These are phyloP conservation scores for Bubalus kerabau DNA, from an alignment of 2,113 vertebrate species.

Conservation along the genomic window DNA sequence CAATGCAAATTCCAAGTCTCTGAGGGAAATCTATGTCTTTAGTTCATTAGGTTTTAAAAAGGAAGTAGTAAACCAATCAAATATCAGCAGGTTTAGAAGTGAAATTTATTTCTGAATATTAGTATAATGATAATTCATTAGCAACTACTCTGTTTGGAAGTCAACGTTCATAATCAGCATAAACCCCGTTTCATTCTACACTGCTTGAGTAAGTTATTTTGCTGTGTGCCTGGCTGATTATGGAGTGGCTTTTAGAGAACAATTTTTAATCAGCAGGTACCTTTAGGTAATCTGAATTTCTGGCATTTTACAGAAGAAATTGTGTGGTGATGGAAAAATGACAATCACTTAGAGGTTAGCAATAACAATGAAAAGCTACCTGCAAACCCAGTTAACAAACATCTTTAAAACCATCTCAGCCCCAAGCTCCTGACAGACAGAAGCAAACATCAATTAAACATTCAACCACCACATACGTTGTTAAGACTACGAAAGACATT, in stretches of 20 bases:
- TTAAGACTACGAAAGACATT: background rate
- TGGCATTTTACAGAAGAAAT: background rate
- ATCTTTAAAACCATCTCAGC: background rate
- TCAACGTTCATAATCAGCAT: background rate
- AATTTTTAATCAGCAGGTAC: constrained; percentile 13
- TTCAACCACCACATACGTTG: background rate
- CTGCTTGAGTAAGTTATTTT: background rate
- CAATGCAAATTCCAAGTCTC: background rate
- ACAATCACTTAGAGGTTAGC: background rate
- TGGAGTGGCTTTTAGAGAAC: constrained; percentile 2
- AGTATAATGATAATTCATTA: background rate
- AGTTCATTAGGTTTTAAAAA: background rate
- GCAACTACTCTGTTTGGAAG: background rate
- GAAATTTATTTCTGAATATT: constrained; percentile 19
- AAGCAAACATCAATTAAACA: background rate
- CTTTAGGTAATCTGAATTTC: background rate
- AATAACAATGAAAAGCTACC: background rate
- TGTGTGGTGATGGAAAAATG: background rate
- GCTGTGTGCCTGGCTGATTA: background rate
- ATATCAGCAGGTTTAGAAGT: background rate
- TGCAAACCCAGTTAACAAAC: background rate
- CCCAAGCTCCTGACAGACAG: background rate
- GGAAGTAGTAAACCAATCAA: background rate
- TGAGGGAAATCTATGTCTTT: background rate
- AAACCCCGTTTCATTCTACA: background rate